phyloP scores from a whole-genome alignment of 2,888 invertebrate genomes.

The Apotomis betuletana region DNA sequence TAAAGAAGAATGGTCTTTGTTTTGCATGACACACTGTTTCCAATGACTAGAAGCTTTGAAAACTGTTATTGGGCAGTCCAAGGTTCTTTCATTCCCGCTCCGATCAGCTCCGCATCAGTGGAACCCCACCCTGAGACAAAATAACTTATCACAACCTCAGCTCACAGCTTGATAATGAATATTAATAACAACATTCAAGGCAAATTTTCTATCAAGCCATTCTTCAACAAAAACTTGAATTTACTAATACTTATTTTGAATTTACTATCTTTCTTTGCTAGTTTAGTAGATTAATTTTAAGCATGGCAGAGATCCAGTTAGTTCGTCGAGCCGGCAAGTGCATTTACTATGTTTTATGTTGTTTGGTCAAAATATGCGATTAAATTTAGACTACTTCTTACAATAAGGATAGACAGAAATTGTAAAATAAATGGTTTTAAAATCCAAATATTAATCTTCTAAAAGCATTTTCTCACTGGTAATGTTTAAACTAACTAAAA shows the following conservation, averaged over 20 bases:
- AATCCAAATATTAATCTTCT: no score
- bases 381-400: not conserved
- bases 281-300: slow-evolving; percentile 31
- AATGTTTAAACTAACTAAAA: no score
- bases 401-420: no score
- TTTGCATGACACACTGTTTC: no score
- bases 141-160: slow-evolving; percentile 12
- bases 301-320: slow-evolving; percentile 39
- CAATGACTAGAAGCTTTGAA: no score
- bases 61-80: no score
- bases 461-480: no score
- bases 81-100: no score
- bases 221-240: not conserved
- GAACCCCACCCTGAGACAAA: no score
- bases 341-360: slow-evolving; percentile 39
- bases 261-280: slow-evolving; percentile 18
- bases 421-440: no score
- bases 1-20: no score
- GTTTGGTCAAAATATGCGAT: slow-evolving; percentile 12
- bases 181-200: not conserved
- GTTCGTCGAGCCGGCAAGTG: slow-evolving; percentile 38
- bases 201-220: not conserved
- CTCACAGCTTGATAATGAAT: not conserved
- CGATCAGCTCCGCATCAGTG: no score
- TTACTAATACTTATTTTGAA: slow-evolving; percentile 14